phyloP scores from a whole-genome alignment of 1,140 invertebrate species.

The Pristionchus pacificus region DNA sequence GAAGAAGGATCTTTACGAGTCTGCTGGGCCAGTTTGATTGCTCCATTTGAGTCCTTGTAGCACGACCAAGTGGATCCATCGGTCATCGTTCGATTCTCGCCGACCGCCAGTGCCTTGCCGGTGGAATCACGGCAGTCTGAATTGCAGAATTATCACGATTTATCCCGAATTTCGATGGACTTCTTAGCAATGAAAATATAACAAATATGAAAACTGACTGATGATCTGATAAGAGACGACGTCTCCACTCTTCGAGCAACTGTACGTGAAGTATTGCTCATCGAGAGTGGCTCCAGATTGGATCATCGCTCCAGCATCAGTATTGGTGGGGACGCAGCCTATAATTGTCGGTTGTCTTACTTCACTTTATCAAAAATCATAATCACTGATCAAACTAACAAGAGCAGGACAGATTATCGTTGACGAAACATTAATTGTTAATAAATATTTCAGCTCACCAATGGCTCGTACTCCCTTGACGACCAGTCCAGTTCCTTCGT shows the following conservation, averaged over 20 bases:
- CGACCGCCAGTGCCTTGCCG: neutral
- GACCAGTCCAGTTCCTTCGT: too few relatives aligned
- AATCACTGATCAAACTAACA: too few relatives aligned
- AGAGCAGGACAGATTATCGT: too few relatives aligned
- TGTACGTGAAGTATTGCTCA: neutral
- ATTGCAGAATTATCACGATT: too few relatives aligned
- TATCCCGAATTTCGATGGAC: too few relatives aligned
- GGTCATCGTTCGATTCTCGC: neutral
- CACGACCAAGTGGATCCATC: neutral
- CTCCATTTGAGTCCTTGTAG: neutral
- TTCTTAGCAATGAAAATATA: too few relatives aligned
- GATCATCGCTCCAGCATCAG: neutral
- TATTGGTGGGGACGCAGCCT: neutral
- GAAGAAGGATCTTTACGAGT: neutral
- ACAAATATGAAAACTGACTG: neutral
- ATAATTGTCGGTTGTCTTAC: neutral
- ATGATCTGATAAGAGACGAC: neutral
- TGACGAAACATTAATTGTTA: too few relatives aligned
- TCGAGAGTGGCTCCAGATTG: neutral
- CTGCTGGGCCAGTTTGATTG: neutral
- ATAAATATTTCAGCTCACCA: too few relatives aligned
- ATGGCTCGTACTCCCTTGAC: too few relatives aligned
- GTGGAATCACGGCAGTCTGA: neutral
- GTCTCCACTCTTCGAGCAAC: neutral
- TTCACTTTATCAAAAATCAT: neutral